Evolutionary conservation across 92 coral and sea anemone genomes (phyloP).

Genomic region (Zoanthus gigantus): DNA sequence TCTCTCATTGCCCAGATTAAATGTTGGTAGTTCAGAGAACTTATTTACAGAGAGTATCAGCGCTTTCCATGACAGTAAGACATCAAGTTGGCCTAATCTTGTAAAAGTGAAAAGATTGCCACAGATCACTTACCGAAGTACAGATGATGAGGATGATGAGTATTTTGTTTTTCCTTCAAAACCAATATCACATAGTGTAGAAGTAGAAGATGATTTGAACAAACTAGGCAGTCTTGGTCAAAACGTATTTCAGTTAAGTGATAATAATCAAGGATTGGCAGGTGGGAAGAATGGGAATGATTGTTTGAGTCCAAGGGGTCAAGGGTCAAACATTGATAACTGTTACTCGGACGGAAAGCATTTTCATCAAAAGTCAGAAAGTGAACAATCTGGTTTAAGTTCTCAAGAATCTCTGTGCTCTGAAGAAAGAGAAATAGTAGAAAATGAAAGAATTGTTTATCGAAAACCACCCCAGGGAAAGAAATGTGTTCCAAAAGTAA

Average conservation of each 20-base stretch:
- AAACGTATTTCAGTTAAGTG: background rate
- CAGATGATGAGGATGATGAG: slow-evolving; percentile 46
- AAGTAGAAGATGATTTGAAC: slow-evolving; percentile 37
- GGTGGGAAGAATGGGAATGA: background rate
- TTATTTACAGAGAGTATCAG: background rate
- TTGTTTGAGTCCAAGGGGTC: slow-evolving; percentile 3
- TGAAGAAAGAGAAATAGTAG: background rate
- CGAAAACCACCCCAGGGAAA: slow-evolving; percentile 1
- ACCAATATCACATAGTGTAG: slow-evolving; percentile 28
- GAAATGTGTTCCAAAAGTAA: slow-evolving; percentile 46
- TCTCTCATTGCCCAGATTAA: slow-evolving; percentile 33
- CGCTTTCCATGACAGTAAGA: slow-evolving; percentile 42
- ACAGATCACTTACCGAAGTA: slow-evolving; percentile 30
- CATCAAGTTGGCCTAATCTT: slow-evolving; percentile 42
- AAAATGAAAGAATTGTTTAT: background rate
- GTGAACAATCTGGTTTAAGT: slow-evolving; percentile 16
- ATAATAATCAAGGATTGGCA: background rate
- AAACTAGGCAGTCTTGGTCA: background rate
- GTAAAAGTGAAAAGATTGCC: slow-evolving; percentile 35
- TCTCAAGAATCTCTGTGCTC: slow-evolving; percentile 12
- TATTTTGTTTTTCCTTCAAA: slow-evolving; percentile 28
- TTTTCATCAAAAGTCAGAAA: background rate
- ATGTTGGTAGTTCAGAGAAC: slow-evolving; percentile 30
- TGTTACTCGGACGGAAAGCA: background rate
- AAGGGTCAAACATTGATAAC: slow-evolving; percentile 1